Evolutionary conservation across 2,113 vertebrate genomes (phyloP).

Genomic region (Rhipidura dahli): DNA sequence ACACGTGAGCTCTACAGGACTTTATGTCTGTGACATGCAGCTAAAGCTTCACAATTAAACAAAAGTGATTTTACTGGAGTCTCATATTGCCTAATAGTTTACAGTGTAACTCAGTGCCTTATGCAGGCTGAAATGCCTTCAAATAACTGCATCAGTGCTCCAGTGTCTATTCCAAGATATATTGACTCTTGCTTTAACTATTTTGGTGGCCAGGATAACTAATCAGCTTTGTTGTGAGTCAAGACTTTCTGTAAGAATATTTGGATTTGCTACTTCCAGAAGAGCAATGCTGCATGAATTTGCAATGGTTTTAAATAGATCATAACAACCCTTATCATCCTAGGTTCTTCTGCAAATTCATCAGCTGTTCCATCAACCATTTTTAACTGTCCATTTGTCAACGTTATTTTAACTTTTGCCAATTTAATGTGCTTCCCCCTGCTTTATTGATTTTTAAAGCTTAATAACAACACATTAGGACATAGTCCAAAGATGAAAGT

Average conservation of each 20-base stretch:
- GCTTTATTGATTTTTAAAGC: not conserved
- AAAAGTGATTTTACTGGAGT: not conserved
- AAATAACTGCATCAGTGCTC: constrained; percentile 11
- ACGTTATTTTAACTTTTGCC: not conserved
- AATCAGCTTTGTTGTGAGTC: constrained; percentile 15
- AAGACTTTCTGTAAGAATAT: constrained; percentile 17
- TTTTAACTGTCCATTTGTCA: not conserved
- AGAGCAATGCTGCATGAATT: not conserved
- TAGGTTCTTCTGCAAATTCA: not conserved
- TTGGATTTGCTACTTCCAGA: constrained; percentile 26
- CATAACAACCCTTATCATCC: not conserved
- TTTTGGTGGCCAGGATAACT: constrained; percentile 34
- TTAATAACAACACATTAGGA: not conserved
- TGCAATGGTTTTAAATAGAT: constrained; percentile 20
- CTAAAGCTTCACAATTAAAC: not conserved
- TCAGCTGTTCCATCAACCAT: not conserved
- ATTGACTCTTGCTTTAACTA: constrained; percentile 12
- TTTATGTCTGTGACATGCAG: not conserved
- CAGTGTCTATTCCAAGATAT: not conserved
- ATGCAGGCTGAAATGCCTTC: not conserved
- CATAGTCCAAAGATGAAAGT: not conserved
- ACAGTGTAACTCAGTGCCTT: not conserved
- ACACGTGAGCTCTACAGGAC: not conserved
- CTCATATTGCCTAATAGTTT: not conserved
- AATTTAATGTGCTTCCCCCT: not conserved